A percentile compares a stretch with the other conserved stretches of the same genome.
phyloP scores from a whole-genome alignment of 23 tunicate species.

The Botrylloides violaceus region DNA sequence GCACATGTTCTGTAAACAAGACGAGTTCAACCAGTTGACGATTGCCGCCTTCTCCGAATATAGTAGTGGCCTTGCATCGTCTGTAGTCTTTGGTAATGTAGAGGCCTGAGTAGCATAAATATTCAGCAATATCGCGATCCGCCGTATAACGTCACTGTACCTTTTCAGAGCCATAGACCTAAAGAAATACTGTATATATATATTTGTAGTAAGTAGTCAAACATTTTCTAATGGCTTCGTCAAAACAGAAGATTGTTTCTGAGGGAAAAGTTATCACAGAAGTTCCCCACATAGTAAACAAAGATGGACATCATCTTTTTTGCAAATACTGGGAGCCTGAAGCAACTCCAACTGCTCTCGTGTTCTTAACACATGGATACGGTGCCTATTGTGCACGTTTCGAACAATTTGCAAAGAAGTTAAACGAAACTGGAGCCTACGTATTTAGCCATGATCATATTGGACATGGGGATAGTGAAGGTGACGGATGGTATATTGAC shows the following conservation, averaged over 20 bases:
- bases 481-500: slow-evolving; percentile 29
- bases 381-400: slow-evolving; percentile 81
- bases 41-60: no score
- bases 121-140: no score
- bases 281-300: slow-evolving; percentile 38
- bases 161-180: no score
- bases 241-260: slow-evolving; percentile 2
- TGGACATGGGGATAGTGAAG: slow-evolving; percentile 88
- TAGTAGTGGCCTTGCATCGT: no score
- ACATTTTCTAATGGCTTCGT: slow-evolving; percentile 17
- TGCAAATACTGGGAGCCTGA: slow-evolving; percentile 76
- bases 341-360: slow-evolving; percentile 33
- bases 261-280: slow-evolving; percentile 26
- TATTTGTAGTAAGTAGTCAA: no score
- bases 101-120: no score
- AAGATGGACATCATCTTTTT: slow-evolving; percentile 35
- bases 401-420: slow-evolving; percentile 41
- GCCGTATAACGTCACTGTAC: no score
- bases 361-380: slow-evolving; percentile 69
- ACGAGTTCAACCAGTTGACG: no score
- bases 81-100: no score
- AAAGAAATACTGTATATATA: no score
- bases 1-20: no score
- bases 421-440: slow-evolving; percentile 41
- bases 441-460: slow-evolving; percentile 77